A percentile compares a stretch with the other conserved stretches of the same genome.
These are phyloP conservation scores for Piprites chloris DNA, from an alignment of 2,113 vertebrate genomes.

Conservation along the genomic window DNA sequence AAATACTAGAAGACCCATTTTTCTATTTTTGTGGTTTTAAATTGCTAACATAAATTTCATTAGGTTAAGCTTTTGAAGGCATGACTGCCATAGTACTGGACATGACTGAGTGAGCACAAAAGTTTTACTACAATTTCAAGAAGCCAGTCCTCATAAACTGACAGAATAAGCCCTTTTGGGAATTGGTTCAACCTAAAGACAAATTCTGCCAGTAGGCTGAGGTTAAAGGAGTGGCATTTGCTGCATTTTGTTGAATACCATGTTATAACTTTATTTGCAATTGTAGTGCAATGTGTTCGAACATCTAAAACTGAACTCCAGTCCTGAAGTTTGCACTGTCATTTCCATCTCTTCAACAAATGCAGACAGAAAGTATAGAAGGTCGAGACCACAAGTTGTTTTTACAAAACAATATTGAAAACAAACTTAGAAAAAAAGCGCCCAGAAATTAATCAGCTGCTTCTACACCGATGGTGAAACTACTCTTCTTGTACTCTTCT, in stretches of 20 bases:
- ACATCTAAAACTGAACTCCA: not conserved
- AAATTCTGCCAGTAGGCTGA: not conserved
- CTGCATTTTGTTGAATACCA: not conserved
- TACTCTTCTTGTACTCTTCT: not conserved
- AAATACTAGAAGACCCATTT: not conserved
- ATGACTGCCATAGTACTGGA: not conserved
- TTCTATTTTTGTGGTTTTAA: not conserved
- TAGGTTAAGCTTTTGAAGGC: not conserved
- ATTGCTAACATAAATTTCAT: not conserved
- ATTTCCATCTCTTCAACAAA: not conserved
- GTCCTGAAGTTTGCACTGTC: not conserved
- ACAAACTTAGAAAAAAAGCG: not conserved
- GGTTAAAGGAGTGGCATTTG: not conserved
- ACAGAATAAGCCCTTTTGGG: not conserved
- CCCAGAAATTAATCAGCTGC: not conserved
- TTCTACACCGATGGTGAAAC: not conserved
- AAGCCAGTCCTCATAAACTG: not conserved
- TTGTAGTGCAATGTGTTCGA: not conserved
- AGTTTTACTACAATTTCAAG: not conserved
- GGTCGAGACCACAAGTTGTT: not conserved
- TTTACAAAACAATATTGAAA: not conserved
- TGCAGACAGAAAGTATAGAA: not conserved
- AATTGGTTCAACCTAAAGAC: not conserved
- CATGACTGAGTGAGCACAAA: not conserved
- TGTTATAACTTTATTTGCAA: not conserved